Percentiles rank a stretch among this genome's conserved stretches.
Conservation (phyloP, 2,888 invertebrate genomes). For the Crossocerus cetratus region DNA sequence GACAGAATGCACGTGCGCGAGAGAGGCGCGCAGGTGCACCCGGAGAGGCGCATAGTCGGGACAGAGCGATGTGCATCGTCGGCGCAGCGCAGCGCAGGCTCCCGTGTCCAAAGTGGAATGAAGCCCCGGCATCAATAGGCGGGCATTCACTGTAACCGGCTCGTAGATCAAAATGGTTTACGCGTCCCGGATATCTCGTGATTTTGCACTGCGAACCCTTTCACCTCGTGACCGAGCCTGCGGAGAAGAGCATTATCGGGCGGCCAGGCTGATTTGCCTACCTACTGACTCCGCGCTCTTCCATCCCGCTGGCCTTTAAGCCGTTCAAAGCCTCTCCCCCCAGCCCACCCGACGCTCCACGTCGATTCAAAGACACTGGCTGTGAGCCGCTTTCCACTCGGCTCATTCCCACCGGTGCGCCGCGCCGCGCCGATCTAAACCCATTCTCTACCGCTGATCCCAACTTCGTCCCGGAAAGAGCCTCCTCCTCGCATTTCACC, state of each 20-base stretch:
- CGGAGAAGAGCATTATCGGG: slow-evolving; percentile 18
- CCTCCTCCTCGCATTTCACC: too few species aligned
- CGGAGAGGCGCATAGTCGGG: neutral
- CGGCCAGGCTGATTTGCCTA: slow-evolving; percentile 39
- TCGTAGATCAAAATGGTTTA: slow-evolving; percentile 57
- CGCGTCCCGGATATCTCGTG: slow-evolving; percentile 50
- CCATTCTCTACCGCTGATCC: too few species aligned
- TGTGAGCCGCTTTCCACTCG: too few species aligned
- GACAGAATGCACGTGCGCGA: neutral
- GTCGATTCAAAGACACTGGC: too few species aligned
- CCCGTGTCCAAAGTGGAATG: slow-evolving; percentile 21
- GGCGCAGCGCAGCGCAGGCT: neutral
- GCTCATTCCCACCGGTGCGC: too few species aligned
- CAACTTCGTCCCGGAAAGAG: too few species aligned
- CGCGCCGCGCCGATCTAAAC: too few species aligned
- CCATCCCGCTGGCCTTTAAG: slow-evolving; percentile 41
- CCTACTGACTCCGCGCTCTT: slow-evolving; percentile 34
- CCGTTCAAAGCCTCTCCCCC: slow-evolving; percentile 29
- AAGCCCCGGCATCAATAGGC: slow-evolving; percentile 40
- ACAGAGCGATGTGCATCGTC: neutral
- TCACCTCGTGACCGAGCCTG: slow-evolving; percentile 53
- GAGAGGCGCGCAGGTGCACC: neutral
- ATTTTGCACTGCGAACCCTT: slow-evolving; percentile 49
- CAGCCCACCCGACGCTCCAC: slow-evolving; percentile 13
- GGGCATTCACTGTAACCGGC: slow-evolving; percentile 44